Conservation (phyloP, 2,113 vertebrate species). For the Ammodytes marinus region DNA sequence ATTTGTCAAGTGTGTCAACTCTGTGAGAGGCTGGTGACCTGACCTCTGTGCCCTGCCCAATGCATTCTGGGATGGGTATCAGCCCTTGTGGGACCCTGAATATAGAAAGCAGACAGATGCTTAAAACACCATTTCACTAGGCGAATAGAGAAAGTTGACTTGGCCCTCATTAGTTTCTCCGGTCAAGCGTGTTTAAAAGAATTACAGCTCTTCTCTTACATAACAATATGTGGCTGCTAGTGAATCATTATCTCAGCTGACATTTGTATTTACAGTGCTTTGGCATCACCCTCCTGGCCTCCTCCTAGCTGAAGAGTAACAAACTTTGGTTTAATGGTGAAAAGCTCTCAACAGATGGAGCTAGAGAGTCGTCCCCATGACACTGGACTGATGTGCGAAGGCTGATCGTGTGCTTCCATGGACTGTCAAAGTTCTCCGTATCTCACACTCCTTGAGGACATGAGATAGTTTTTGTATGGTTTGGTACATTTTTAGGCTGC, state of each 20-base stretch:
- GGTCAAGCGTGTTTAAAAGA: conserved; percentile 56
- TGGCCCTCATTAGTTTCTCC: conserved; percentile 59
- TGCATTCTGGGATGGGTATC: conserved; percentile 32
- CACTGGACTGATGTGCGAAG: conserved; percentile 52
- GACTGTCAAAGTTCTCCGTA: conserved; percentile 58
- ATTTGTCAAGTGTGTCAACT: conserved; percentile 21
- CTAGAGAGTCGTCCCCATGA: conserved; percentile 64
- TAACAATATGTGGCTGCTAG: conserved; percentile 59
- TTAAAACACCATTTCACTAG: conserved; percentile 34
- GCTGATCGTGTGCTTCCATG: conserved; percentile 62
- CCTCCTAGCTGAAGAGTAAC: conserved; percentile 4
- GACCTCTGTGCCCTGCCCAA: background rate
- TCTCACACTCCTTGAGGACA: conserved; percentile 57
- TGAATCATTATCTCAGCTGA: conserved; percentile 65
- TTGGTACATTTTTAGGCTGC: conserved; percentile 64
- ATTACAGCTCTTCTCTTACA: conserved; percentile 56
- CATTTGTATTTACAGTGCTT: conserved; percentile 53
- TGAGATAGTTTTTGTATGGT: conserved; percentile 41
- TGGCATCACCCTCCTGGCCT: background rate
- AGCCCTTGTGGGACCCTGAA: background rate
- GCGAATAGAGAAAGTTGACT: conserved; percentile 41
- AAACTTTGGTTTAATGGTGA: conserved; percentile 9
- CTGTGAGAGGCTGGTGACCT: conserved; percentile 8
- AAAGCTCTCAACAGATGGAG: conserved; percentile 71
- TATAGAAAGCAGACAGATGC: conserved; percentile 24